Evolutionary conservation across 2,888 invertebrate species (phyloP).

Genomic region (Torymus aiolomorphi): DNA sequence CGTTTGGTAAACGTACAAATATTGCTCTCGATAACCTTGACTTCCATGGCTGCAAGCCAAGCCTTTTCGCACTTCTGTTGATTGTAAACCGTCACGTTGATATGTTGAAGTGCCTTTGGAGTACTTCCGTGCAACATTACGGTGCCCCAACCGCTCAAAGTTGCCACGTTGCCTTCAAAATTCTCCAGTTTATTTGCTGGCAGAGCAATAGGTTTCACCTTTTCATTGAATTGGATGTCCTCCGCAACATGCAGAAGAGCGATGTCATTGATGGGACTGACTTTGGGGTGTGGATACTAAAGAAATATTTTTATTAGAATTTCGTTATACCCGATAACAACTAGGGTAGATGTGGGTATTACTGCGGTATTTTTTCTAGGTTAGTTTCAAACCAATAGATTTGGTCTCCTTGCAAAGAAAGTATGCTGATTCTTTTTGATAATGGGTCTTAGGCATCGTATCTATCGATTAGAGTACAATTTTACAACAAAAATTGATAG

Average conservation of each 20-base stretch:
- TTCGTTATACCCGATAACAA: too few species aligned
- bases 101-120: too few species aligned
- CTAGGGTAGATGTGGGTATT: too few species aligned
- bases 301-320: not conserved
- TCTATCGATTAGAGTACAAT: too few species aligned
- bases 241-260: not conserved
- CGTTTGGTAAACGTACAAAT: constrained; percentile 79
- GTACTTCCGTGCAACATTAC: constrained; percentile 46
- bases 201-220: constrained; percentile 66
- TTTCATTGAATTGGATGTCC: constrained; percentile 58
- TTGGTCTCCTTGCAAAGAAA: too few species aligned
- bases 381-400: too few species aligned
- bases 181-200: constrained; percentile 63
- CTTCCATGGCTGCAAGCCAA: constrained; percentile 60
- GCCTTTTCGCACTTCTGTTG: too few species aligned
- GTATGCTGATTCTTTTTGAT: too few species aligned
- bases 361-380: too few species aligned
- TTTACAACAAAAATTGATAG: too few species aligned
- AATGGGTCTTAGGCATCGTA: too few species aligned
- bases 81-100: too few species aligned
- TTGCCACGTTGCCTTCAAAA: constrained; percentile 56
- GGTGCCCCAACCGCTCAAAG: constrained; percentile 71
- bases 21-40: constrained; percentile 72
- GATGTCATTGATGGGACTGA: not conserved
- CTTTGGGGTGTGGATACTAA: not conserved